Evolutionary conservation across 64 coral and sea anemone genomes (phyloP), one percentile per base, ranked within the genome.

Genomic region (Pachyseris speciosa): DNA sequence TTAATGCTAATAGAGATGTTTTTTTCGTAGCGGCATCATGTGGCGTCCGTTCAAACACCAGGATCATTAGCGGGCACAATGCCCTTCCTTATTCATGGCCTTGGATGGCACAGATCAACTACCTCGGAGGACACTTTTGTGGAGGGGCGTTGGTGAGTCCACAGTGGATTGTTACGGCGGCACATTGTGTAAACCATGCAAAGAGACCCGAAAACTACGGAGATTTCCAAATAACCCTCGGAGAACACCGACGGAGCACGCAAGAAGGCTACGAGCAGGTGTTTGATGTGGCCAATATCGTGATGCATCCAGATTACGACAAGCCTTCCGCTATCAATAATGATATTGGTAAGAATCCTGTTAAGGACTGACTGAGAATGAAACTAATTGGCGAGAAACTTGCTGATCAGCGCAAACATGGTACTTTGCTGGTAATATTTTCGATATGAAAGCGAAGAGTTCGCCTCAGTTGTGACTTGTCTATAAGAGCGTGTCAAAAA

Each of bases 101-200:
- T 30, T 95, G 93, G 93, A 95, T 95, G 93, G 93, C 91, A 6
- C 94, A 95, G 66, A 95, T 95, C 22, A 75, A 84, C 22, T 86
- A 95, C 64, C 37, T 86, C 2, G 67, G 78, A 37, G 80, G 94
- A 1, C 94, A 95, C 29, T 83, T 91, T 9, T 95, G 94, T 74
- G 94, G 94, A 69, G 94, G 94, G 2, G 69, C 94, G 0, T 50
- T 95, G 26, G 94, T 95, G 29, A 80, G 83, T 40, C 88, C 94
- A 17, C 79, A 91, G 42, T 91, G 94, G 94, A 60, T 95, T 0
- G 88, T 95, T 4, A 95, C 94, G 22, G 94, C 94, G 75, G 88
- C 94, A 19, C 94, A 95, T 31, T 95, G 94, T 55, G 83, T 95
- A n/a, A 50, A 80, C 33, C 74, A 58, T n/a, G 94, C 76, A 10